Evolutionary conservation across 2,113 vertebrate genomes (phyloP), one percentile per base, ranked within the genome.

Genomic region (Colaptes auratus): DNA sequence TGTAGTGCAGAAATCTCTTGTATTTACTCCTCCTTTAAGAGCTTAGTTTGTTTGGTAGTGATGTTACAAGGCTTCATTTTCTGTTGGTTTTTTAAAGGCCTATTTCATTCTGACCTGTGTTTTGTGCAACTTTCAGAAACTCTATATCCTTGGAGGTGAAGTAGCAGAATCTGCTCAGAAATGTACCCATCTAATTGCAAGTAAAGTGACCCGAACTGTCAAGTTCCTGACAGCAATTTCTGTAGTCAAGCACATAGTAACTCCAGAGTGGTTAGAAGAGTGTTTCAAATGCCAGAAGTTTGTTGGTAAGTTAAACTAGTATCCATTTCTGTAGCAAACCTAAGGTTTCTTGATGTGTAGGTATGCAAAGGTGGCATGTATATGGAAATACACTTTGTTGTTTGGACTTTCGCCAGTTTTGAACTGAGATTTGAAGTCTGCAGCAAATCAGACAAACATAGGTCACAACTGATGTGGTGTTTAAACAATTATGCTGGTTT

Each of bases 151-250:
- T 20, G 99, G 99, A 1, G 99, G 99, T 0, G 99, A 99, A 95
- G 98, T 99, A 23, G 98, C 98, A 1, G 99, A 99, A 81, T 98
- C 97, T 42, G 97, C 97, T 30, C 98, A 98, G 97, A 99, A 99
- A 48, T 99, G 98, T 90, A 99, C 99, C 15, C 99, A 99, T 92
- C 97, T 99, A 9, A 89, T 99, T 48, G 99, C 99, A 88, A 98
- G 95, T 96, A 99, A 99, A 96, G 99, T 99, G 96, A 99, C 98
- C 0, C 98, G 99, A 61, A 99, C 99, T 1, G 98, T 99, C 70
- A 99, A 99, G 94, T 99, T 99, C 97, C 98, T 99, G 83, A 99
- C 98, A 2, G 98, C 99, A n/a, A 98, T 99, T 95, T 99, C 99
- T 8, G 97, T 99, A 53, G 99, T 98, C 58, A 99, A 98, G 96